Evolutionary conservation across 1,140 invertebrate species (phyloP), one percentile per base, ranked within the genome.

Genomic region (Heliothis subflexa): DNA sequence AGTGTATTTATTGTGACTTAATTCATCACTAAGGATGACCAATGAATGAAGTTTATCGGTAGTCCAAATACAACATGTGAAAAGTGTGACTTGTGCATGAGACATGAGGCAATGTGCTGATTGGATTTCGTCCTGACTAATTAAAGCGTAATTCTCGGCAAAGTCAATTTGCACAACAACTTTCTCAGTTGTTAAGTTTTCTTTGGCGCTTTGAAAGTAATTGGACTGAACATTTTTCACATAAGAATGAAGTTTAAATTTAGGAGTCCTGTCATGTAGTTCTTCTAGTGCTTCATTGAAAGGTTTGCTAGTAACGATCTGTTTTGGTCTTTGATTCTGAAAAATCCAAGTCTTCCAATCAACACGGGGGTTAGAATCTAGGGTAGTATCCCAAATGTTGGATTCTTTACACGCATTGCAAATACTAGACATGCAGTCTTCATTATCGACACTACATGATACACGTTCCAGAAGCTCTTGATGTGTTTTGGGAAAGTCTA

Each of bases 141-240:
- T 50, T 50, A 50, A 50, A 10, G 49, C 49, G 49, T 50, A 50
- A 12, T 50, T 55, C n/a, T 55, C 54, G 54, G 54, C 54, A 55
- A 55, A 55, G 14, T 55, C 54, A 16, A 55, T 55, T 55, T 55
- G 54, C 18, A 55, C 14, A 14, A 55, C 16, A 55, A 16, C 54
- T 55, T 55, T 55, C 14, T 55, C 54, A 18, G n/a, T 55, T 14
- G 54, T 55, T 14, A 55, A 16, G 54, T 14, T 16, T 55, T 55
- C n/a, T 55, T 55, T 55, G n/a, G 16, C n/a, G 16, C 10, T 55
- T 18, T 55, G 54, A 14, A 55, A 55, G 11, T 50, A 50, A 50
- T 50, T 1, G 11, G 49, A 50, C 14, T 50, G 49, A 7, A 50
- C 49, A 12, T 50, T 50, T 50, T 50, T 50, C 11, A 50, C 49